Evolutionary conservation across 2,113 vertebrate species (phyloP), one percentile per base, ranked within the genome.

Genomic region (Tachysurus fulvidraco): DNA sequence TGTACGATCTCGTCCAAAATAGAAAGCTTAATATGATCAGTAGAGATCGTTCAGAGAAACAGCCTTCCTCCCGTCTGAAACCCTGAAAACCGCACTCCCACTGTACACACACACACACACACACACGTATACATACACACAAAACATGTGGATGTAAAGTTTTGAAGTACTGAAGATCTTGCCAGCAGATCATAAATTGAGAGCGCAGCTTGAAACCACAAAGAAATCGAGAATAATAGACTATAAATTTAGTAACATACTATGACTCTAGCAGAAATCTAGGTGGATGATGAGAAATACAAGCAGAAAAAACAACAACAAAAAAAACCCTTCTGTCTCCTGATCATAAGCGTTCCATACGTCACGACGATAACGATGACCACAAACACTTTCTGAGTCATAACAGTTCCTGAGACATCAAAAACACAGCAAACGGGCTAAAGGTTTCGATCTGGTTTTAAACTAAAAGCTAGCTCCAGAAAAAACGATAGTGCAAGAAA

Each of bases 161-260:
- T 57, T 62, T 62, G 46, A 89, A 84, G 90, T 62, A 91, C 8
- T 69, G 74, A 76, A 76, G 79, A 90, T 78, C 55, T 85, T 82
- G 21, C 5, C 80, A 85, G 87, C n/a, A 81, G 65, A 50, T 77
- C 21, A 64, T 93, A 94, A 91, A 94, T 93, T 90, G 83, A 91
- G 83, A 90, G 79, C 60, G 67, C 85, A 79, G 82, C 86, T 87
- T 88, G 87, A 93, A 86, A 89, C 55, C 12, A 41, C 28, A 74
- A 10, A 77, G 2, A 28, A 11, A 13, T 28, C 1, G 6, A 54
- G 46, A 10, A 77, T 19, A 77, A 52, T 8, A 0, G 11, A 13
- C 41, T 50, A 46, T 5, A 50, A 74, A 13, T 7, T 25, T 2
- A 10, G 12, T 9, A 14, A 50, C 25, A 76, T 13, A 13, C n/a